A percentile compares a stretch with the other conserved stretches of the same genome.
Conservation (phyloP, 2,888 invertebrate genomes). For the Ormyrus thymus region DNA sequence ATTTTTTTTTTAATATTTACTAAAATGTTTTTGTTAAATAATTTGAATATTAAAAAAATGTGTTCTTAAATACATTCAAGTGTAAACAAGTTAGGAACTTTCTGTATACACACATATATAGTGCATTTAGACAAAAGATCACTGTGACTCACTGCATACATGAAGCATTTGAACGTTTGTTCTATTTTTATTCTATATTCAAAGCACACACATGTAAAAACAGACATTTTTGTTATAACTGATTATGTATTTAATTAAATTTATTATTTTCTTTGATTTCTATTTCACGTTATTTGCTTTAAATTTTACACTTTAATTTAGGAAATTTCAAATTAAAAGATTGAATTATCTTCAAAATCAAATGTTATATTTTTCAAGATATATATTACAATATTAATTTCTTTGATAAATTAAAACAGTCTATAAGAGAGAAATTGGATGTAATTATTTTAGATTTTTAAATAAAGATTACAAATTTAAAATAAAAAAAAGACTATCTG, state of each 20-base stretch:
- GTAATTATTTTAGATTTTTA: no score
- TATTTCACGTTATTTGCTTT: no score
- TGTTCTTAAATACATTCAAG: neutral
- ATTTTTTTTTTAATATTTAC: slow-evolving; percentile 9
- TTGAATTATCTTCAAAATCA: no score
- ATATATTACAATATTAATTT: no score
- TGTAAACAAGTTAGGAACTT: neutral
- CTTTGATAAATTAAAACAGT: no score
- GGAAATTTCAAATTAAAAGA: no score
- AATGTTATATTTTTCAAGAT: no score
- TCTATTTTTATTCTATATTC: slow-evolving; percentile 47
- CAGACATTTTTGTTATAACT: slow-evolving; percentile 1
- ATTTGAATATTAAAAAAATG: slow-evolving; percentile 14
- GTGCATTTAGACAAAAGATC: slow-evolving; percentile 38
- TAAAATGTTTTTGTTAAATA: slow-evolving; percentile 4
- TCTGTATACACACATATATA: slow-evolving; percentile 16
- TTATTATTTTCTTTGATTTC: no score
- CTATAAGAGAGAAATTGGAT: no score
- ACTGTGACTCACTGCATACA: slow-evolving; percentile 41
- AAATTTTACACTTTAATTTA: slow-evolving; percentile 5
- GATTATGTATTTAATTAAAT: no score
- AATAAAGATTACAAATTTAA: no score
- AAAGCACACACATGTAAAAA: slow-evolving; percentile 27
- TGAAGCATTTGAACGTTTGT: slow-evolving; percentile 51
- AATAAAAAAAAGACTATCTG: no score